These are phyloP conservation scores for Python bivittatus DNA, from an alignment of 2,113 vertebrate genomes.

Conservation along the genomic window DNA sequence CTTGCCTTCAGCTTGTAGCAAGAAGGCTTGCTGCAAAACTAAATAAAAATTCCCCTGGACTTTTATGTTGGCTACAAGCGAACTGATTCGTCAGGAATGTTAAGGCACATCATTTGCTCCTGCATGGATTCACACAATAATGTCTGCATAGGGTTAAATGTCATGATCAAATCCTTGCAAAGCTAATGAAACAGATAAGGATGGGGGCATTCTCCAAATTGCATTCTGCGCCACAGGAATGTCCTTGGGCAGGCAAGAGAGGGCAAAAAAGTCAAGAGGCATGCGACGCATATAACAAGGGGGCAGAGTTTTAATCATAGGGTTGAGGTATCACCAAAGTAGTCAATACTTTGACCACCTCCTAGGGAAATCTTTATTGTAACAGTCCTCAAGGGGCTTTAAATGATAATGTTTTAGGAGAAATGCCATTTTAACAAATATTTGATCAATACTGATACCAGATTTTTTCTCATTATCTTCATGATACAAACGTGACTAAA, in stretches of 20 bases:
- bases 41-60: not conserved
- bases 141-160: not conserved
- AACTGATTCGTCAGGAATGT: not conserved
- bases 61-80: not conserved
- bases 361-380: not conserved
- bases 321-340: no score
- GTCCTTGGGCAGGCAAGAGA: not conserved
- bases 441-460: not conserved
- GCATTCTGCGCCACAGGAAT: not conserved
- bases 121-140: not conserved
- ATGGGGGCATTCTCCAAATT: not conserved
- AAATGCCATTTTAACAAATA: not conserved
- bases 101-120: not conserved
- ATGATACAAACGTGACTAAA: not conserved
- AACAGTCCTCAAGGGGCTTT: not conserved
- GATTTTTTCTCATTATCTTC: not conserved
- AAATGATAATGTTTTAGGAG: not conserved
- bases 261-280: not conserved
- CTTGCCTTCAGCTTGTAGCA: no score
- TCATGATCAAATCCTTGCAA: not conserved
- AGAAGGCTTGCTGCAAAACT: no score
- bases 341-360: not conserved
- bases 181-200: not conserved
- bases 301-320: no score
- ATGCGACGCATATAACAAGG: not conserved